These are phyloP conservation scores for Hanleya hanleyi DNA, from an alignment of 2,888 invertebrate genomes.

Conservation along the genomic window DNA sequence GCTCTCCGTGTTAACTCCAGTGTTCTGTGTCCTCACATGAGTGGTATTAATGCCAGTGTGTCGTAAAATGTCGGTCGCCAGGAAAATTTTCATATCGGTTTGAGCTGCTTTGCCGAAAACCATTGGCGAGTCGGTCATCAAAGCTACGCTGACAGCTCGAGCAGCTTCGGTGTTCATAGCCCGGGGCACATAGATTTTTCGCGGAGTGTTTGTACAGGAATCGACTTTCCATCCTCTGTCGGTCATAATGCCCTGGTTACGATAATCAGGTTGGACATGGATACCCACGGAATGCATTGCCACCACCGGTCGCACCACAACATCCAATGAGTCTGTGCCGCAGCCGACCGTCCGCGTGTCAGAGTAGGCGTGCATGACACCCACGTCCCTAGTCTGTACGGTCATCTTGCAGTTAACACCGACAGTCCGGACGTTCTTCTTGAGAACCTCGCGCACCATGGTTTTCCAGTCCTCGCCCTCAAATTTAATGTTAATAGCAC, in stretches of 20 bases:
- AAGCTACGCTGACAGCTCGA: constrained; percentile 45
- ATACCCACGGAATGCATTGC: constrained; percentile 58
- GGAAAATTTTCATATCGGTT: constrained; percentile 59
- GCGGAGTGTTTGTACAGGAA: constrained; percentile 56
- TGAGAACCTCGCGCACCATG: constrained; percentile 61
- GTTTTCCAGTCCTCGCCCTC: constrained; percentile 62
- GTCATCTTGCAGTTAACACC: constrained; percentile 59
- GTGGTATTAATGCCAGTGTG: constrained; percentile 51
- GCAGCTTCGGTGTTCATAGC: constrained; percentile 57
- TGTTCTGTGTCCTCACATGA: constrained; percentile 37
- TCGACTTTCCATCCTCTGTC: constrained; percentile 63
- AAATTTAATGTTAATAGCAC: constrained; percentile 49
- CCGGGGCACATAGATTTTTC: constrained; percentile 45
- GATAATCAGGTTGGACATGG: constrained; percentile 55
- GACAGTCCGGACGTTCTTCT: constrained; percentile 64
- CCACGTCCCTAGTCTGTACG: constrained; percentile 40
- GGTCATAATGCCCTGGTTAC: constrained; percentile 49
- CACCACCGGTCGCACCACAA: constrained; percentile 57
- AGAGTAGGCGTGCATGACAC: constrained; percentile 42
- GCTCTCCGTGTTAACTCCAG: constrained; percentile 54
- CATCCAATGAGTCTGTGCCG: constrained; percentile 65
- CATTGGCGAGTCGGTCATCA: constrained; percentile 55
- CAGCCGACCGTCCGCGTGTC: constrained; percentile 54
- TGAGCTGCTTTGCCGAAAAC: constrained; percentile 41
- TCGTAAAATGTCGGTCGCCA: constrained; percentile 47